phyloP scores from a whole-genome alignment of 2,888 invertebrate genomes.

The Diarsia brunnea region DNA sequence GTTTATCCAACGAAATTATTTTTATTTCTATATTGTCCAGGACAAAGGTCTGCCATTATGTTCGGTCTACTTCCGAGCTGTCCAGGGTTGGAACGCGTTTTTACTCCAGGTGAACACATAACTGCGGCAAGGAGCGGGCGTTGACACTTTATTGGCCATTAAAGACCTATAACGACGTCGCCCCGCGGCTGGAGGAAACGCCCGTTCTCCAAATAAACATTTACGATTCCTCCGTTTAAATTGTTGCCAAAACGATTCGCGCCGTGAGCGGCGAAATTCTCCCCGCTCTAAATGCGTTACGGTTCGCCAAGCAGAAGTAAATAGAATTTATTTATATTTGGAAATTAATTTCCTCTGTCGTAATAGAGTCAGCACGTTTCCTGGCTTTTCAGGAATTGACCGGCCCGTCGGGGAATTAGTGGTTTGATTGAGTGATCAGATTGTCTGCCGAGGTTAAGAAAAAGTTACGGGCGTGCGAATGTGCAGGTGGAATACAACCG shows the following conservation, averaged over 20 bases:
- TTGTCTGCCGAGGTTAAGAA: slow-evolving; percentile 31
- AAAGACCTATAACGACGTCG: slow-evolving; percentile 87
- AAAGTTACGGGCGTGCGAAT: slow-evolving; percentile 16
- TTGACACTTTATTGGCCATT: slow-evolving; percentile 89
- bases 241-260: slow-evolving; percentile 88
- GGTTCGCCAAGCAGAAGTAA: slow-evolving; percentile 87
- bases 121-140: slow-evolving; percentile 80
- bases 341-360: slow-evolving; percentile 85
- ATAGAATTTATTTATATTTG: slow-evolving; percentile 89
- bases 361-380: slow-evolving; percentile 80
- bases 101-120: slow-evolving; percentile 83
- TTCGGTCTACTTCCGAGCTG: slow-evolving; percentile 40
- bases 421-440: slow-evolving; percentile 58
- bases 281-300: slow-evolving; percentile 84
- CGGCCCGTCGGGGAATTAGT: slow-evolving; percentile 70
- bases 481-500: slow-evolving; percentile 9
- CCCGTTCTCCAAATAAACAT: slow-evolving; percentile 87
- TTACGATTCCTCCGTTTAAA: slow-evolving; percentile 87
- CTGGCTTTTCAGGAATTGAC: slow-evolving; percentile 78
- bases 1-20: slow-evolving; percentile 30
- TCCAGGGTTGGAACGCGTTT: slow-evolving; percentile 60
- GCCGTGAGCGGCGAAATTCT: slow-evolving; percentile 80
- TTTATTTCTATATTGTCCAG: slow-evolving; percentile 37
- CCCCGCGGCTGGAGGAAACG: slow-evolving; percentile 82
- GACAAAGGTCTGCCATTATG: slow-evolving; percentile 49